Base-by-base conservation (phyloP, 2,113 vertebrate genomes). In the Nanorana parkeri region DNA sequence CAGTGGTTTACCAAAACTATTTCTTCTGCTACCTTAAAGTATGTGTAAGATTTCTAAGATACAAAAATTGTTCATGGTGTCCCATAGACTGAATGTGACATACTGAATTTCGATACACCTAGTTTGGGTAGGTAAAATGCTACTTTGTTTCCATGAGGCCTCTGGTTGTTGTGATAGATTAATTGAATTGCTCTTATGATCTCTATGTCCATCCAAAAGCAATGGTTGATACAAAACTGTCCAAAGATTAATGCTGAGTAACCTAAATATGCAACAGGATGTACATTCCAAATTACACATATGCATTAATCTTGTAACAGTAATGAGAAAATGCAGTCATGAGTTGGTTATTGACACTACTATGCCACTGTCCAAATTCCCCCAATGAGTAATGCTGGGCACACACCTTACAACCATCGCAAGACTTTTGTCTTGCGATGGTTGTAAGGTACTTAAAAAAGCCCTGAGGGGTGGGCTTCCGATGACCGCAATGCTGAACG, bases 1-100 rank as follows among this genome's bases (percentile, higher is more conserved):
- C 77, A 32, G 52, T 7, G 51, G 64, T 79, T 79, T 68, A 79
- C 77, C 64, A 79, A 68, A 79, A 68, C 10, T 67, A 68, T 77
- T 68, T 54, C 47, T 68, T 79, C 52, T 21, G 54, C 64, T 56
- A 65, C 26, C 68, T 55, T 28, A 79, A 79, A 79, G 68, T 68
- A 54, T 68, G 52, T 68, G 65, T 68, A 32, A 68, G 65, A 68
- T 58, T 58, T 58, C 65, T 32, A 58, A 41, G 64, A 52, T 68
- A 32, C 21, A 68, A 68, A 56, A 56, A 58, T 68, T 56, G 8
- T 68, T 23, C n/a, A 79, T 29, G 68, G 26, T 15, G 28, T 66
- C 17, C 16, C 5, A 78, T 24, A 29, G 28, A 55, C 24, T 51
- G 54, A n/a, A n/a, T 55, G 47, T 77, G 41, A 64, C 61, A 77